phyloP scores from a whole-genome alignment of 2,113 vertebrate genomes.

The Chlamydotis undulata region DNA sequence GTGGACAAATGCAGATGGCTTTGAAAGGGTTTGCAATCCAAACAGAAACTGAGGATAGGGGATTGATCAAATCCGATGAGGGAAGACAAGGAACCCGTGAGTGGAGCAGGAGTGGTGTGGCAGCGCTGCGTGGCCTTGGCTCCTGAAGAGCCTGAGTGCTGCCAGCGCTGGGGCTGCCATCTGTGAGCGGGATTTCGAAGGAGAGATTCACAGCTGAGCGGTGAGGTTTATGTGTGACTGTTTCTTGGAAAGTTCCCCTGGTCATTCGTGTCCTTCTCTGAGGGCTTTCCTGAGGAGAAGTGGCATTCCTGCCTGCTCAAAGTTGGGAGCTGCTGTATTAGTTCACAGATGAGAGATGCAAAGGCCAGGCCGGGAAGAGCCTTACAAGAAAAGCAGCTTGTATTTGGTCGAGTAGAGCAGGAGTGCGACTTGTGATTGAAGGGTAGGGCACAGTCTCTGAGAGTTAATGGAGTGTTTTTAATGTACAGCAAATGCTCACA shows the following conservation, averaged over 20 bases:
- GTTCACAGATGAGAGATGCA: not conserved
- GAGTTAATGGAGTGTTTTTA: not conserved
- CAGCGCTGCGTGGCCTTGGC: not conserved
- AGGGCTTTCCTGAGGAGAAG: not conserved
- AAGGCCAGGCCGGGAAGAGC: not conserved
- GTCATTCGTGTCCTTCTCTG: rapidly evolving
- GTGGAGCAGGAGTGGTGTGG: not conserved
- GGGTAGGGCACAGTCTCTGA: rapidly evolving
- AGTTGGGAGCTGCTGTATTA: not conserved
- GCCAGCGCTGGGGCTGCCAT: not conserved
- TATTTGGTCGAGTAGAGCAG: not conserved
- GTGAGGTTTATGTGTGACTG: not conserved
- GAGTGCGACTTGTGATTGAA: not conserved
- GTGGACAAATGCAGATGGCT: not conserved
- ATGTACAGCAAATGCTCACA: not conserved
- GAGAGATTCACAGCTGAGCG: not conserved
- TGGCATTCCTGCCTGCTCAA: rapidly evolving
- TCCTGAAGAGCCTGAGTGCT: rapidly evolving
- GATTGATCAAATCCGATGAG: rapidly evolving
- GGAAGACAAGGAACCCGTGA: not conserved
- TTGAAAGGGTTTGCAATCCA: not conserved
- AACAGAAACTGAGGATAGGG: not conserved
- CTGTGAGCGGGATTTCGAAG: not conserved
- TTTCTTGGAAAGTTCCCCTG: not conserved
- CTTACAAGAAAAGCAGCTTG: not conserved